These are phyloP conservation scores for Altica lythri DNA, from an alignment of 2,888 invertebrate species.

Conservation along the genomic window DNA sequence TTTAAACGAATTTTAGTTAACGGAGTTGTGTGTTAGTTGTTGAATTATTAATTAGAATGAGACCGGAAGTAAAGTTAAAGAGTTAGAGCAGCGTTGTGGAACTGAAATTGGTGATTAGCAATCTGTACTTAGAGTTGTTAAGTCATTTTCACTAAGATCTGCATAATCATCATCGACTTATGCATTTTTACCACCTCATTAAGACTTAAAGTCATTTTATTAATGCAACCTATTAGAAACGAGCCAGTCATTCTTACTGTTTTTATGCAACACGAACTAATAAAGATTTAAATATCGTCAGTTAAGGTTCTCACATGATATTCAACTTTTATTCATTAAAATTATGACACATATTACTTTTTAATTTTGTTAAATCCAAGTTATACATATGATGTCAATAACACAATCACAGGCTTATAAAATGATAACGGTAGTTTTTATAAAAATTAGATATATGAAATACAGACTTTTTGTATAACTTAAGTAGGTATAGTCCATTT, in stretches of 20 bases:
- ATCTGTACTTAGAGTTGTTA: constrained; percentile 46
- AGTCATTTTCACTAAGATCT: constrained; percentile 42
- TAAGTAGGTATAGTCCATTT: too few species aligned
- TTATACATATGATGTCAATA: too few species aligned
- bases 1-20: constrained; percentile 48
- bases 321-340: too few species aligned
- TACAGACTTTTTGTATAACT: too few species aligned
- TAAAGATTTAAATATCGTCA: not conserved
- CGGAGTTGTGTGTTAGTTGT: constrained; percentile 36
- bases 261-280: not conserved
- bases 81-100: constrained; percentile 35
- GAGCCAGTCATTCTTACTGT: constrained; percentile 23
- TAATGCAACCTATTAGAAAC: constrained; percentile 13
- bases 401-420: too few species aligned
- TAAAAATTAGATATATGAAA: too few species aligned
- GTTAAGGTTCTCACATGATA: too few species aligned
- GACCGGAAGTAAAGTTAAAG: constrained; percentile 16
- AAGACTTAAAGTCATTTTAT: constrained; percentile 27
- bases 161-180: constrained; percentile 48
- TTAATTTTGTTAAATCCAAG: too few species aligned
- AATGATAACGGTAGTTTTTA: too few species aligned
- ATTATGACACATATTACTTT: too few species aligned
- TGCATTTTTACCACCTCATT: constrained; percentile 51
- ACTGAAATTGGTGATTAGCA: constrained; percentile 49
- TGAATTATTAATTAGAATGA: constrained; percentile 26